Evolutionary conservation across 2,797 vertebrate species (phyloP).

Genomic region (Hapalemur alaotrensis): DNA sequence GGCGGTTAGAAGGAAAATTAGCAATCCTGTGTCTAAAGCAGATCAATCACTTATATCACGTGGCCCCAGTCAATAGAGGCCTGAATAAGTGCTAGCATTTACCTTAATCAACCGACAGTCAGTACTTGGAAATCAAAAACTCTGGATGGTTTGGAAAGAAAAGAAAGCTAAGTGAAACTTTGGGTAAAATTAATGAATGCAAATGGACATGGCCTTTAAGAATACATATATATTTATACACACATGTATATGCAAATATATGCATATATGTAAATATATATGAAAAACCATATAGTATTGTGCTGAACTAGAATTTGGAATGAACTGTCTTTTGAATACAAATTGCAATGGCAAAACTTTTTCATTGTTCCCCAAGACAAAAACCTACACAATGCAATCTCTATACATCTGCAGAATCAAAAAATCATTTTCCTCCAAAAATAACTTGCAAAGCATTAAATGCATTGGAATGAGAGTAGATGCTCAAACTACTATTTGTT

Average conservation of each 20-base stretch:
- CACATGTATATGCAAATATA: background rate
- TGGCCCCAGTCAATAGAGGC: constrained; percentile 82
- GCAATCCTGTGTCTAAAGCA: constrained; percentile 72
- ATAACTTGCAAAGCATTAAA: constrained; percentile 59
- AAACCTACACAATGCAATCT: constrained; percentile 35
- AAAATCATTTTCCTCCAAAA: constrained; percentile 60
- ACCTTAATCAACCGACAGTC: constrained; percentile 82
- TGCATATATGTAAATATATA: background rate
- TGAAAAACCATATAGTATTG: background rate
- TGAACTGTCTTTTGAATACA: constrained; percentile 24
- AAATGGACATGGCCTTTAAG: background rate
- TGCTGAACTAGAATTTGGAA: background rate
- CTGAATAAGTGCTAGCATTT: constrained; percentile 79
- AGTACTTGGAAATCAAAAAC: constrained; percentile 77
- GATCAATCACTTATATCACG: constrained; percentile 83
- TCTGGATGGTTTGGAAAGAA: constrained; percentile 27
- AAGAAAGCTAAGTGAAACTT: background rate
- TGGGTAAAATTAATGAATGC: background rate
- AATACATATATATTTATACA: background rate
- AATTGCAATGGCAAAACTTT: constrained; percentile 64
- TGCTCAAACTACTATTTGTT: constrained; percentile 56
- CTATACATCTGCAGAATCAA: constrained; percentile 64
- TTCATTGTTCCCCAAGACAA: constrained; percentile 67
- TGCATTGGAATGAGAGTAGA: constrained; percentile 42
- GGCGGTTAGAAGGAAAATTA: constrained; percentile 77